Evolutionary conservation across 2,113 vertebrate species (phyloP).

Genomic region (Nibea coibor): DNA sequence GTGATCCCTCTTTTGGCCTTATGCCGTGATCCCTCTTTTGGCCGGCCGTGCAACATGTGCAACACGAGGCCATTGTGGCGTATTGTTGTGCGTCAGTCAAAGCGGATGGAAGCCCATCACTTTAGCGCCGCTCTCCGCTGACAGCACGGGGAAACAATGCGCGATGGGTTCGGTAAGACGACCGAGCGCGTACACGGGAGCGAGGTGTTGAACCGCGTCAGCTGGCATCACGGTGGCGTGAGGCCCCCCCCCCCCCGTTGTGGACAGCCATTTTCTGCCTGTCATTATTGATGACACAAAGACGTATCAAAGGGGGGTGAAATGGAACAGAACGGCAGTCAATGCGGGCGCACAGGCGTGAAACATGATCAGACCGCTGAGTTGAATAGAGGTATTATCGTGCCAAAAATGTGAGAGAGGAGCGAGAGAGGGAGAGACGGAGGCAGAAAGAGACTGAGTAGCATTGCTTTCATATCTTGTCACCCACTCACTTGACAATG

Average conservation of each 20-base stretch:
- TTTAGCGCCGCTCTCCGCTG: conserved; percentile 37
- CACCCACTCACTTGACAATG: conserved; percentile 69
- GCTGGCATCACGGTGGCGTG: conserved; percentile 42
- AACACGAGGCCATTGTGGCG: conserved; percentile 35
- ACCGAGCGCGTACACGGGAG: not conserved
- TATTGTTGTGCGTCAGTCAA: conserved; percentile 47
- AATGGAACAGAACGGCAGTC: conserved; percentile 60
- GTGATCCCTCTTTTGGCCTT: conserved; percentile 64
- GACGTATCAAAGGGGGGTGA: conserved; percentile 53
- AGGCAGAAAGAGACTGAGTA: conserved; percentile 49
- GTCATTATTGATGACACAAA: conserved; percentile 67
- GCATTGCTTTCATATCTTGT: conserved; percentile 72
- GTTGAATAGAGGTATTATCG: conserved; percentile 70
- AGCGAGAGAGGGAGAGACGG: not conserved
- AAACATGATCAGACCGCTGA: conserved; percentile 72
- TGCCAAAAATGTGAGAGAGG: conserved; percentile 45
- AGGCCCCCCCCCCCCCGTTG: conserved; percentile 1
- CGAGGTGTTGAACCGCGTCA: conserved; percentile 31
- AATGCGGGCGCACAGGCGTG: conserved; percentile 64
- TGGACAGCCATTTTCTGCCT: conserved; percentile 60
- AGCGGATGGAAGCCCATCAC: conserved; percentile 54
- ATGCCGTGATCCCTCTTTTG: conserved; percentile 60
- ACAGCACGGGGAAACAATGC: conserved; percentile 43
- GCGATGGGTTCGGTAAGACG: not conserved
- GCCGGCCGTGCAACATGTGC: conserved; percentile 36